Conservation (phyloP, 2,888 invertebrate species). For the Panopea generosa region DNA sequence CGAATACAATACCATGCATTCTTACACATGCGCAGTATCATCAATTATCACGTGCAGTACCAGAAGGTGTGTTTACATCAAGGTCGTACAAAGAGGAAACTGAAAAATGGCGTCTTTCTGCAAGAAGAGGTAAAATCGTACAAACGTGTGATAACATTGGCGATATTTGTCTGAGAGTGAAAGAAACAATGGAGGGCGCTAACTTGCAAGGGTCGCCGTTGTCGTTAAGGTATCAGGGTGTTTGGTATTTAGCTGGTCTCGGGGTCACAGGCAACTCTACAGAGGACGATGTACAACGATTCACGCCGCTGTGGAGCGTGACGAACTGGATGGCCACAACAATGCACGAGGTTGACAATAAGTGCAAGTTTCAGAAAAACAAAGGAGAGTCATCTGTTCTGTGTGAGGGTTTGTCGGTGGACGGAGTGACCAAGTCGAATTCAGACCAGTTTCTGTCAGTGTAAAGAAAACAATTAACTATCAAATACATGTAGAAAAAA, state of each 20-base stretch:
- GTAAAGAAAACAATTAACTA: no score
- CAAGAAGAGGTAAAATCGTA: slow-evolving; percentile 42
- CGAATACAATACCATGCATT: slow-evolving; percentile 56
- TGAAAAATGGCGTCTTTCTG: slow-evolving; percentile 34
- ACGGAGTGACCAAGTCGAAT: slow-evolving; percentile 9
- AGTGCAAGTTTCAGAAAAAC: slow-evolving; percentile 53
- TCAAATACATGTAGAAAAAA: no score
- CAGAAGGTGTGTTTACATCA: slow-evolving; percentile 50
- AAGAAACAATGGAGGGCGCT: slow-evolving; percentile 28
- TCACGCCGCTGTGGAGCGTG: slow-evolving; percentile 66
- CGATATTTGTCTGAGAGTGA: slow-evolving; percentile 60
- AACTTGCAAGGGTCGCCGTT: slow-evolving; percentile 64
- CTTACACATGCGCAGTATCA: slow-evolving; percentile 64
- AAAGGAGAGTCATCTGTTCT: slow-evolving; percentile 24
- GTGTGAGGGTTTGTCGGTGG: slow-evolving; percentile 29
- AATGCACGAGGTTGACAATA: slow-evolving; percentile 65
- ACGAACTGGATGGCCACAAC: slow-evolving; percentile 66
- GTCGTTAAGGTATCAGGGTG: slow-evolving; percentile 60
- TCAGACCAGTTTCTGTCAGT: slow-evolving; percentile 14
- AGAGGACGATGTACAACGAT: slow-evolving; percentile 33
- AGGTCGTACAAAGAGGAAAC: slow-evolving; percentile 22
- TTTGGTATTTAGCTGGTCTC: slow-evolving; percentile 65
- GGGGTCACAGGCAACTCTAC: slow-evolving; percentile 41
- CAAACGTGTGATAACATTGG: slow-evolving; percentile 39
- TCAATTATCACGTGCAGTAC: slow-evolving; percentile 44